A percentile compares a stretch with the other conserved stretches of the same genome.
Conservation (phyloP, 1,140 invertebrate genomes). For the Penaeus indicus region DNA sequence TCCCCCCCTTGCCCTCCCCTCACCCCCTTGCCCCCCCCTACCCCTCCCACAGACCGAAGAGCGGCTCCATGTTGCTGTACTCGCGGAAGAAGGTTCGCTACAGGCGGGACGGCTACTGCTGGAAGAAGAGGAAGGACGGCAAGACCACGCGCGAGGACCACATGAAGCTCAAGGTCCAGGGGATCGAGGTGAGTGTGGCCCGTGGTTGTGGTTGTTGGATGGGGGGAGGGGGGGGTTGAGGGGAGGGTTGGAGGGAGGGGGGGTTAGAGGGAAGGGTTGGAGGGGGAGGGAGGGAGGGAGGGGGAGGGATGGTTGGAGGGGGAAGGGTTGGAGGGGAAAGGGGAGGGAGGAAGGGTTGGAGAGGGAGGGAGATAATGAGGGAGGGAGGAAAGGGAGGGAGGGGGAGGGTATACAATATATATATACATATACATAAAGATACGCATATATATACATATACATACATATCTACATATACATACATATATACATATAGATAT, state of each 20-base stretch:
- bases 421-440: too few relatives aligned
- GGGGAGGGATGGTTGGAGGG: not conserved
- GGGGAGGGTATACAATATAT: not conserved
- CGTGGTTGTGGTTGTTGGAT: not conserved
- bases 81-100: constrained; percentile 96
- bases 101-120: constrained; percentile 96
- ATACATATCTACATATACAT: not conserved
- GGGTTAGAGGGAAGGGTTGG: not conserved
- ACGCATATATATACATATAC: too few relatives aligned
- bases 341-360: not conserved
- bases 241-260: not conserved
- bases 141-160: constrained; percentile 98
- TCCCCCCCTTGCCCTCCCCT: too few relatives aligned
- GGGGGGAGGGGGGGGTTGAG: not conserved
- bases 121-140: constrained; percentile 98
- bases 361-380: not conserved
- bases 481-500: not conserved
- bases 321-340: not conserved
- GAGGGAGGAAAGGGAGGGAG: not conserved
- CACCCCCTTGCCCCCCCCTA: not conserved
- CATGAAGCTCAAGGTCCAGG: constrained; percentile 99
- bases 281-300: not conserved
- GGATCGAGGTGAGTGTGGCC: constrained; percentile 83
- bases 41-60: constrained; percentile 83
- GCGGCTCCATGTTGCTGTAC: constrained; percentile 97